Conservation (phyloP, 2,888 invertebrate genomes). For the Sphecodes monilicornis region DNA sequence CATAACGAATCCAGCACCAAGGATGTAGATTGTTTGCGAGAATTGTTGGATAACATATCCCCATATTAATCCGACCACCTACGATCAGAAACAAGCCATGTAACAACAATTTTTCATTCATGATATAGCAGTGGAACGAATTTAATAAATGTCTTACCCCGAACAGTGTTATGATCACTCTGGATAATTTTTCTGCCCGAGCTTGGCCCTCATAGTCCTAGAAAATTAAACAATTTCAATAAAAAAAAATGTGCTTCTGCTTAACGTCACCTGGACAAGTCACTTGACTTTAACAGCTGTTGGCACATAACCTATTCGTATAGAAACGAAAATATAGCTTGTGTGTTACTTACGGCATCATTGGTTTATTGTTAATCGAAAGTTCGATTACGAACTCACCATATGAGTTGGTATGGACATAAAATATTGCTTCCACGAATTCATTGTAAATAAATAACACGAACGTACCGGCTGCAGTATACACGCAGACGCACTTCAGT, state of each 20-base stretch:
- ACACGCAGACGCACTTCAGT: constrained; percentile 10
- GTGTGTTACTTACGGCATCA: background rate
- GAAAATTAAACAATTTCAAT: constrained; percentile 25
- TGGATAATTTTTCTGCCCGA: constrained; percentile 94
- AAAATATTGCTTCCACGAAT: constrained; percentile 75
- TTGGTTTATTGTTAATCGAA: background rate
- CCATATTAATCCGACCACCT: constrained; percentile 94
- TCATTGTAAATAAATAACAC: constrained; percentile 71
- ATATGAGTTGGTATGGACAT: constrained; percentile 79
- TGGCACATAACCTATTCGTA: constrained; percentile 49
- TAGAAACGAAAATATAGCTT: constrained; percentile 10
- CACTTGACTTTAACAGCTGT: constrained; percentile 10
- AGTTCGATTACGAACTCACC: constrained; percentile 69
- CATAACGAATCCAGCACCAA: constrained; percentile 95
- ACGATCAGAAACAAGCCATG: constrained; percentile 32
- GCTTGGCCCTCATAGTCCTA: constrained; percentile 96
- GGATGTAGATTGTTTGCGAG: constrained; percentile 96
- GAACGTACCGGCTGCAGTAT: constrained; percentile 21
- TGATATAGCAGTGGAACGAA: background rate
- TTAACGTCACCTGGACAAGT: background rate
- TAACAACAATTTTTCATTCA: background rate
- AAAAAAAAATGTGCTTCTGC: background rate
- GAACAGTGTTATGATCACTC: constrained; percentile 95
- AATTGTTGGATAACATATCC: constrained; percentile 98
- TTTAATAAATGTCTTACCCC: constrained; percentile 86